phyloP scores from a whole-genome alignment of 1,140 invertebrate species.

The Ectropis grisescens region DNA sequence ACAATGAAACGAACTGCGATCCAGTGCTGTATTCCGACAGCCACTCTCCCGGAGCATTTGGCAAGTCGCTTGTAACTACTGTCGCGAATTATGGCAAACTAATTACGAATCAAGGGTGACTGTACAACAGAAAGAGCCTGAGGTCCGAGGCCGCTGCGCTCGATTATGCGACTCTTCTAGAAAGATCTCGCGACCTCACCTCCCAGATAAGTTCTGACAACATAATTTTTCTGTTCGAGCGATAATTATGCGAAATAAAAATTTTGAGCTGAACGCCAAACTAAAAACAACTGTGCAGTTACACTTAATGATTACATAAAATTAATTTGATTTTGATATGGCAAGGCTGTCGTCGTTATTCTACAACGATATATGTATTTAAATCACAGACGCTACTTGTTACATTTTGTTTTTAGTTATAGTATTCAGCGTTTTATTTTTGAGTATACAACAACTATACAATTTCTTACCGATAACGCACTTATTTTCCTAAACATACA shows the following conservation, averaged over 20 bases:
- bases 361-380: constrained; percentile 58
- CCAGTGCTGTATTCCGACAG: too few relatives aligned
- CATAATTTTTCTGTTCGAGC: constrained; percentile 9
- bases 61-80: constrained; percentile 3
- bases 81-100: too few relatives aligned
- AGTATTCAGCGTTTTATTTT: constrained; percentile 37
- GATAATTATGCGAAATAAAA: constrained; percentile 30
- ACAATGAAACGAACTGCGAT: constrained; percentile 60
- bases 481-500: constrained; percentile 59
- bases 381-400: constrained; percentile 61
- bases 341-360: constrained; percentile 51
- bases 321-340: constrained; percentile 63
- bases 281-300: constrained; percentile 1
- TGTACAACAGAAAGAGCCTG: too few relatives aligned
- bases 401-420: constrained; percentile 37
- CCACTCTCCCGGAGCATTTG: too few relatives aligned
- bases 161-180: too few relatives aligned
- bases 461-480: constrained; percentile 58
- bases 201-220: too few relatives aligned
- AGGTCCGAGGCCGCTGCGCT: background rate
- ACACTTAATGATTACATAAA: constrained; percentile 43
- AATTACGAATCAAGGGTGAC: too few relatives aligned
- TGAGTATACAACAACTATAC: constrained; percentile 58
- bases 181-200: too few relatives aligned
- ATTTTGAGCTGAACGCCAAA: constrained; percentile 15